Percentiles rank a stretch among this genome's conserved stretches.
Evolutionary conservation across 2,797 vertebrate species (phyloP).

Genomic region (Dendrocincla fuliginosa): DNA sequence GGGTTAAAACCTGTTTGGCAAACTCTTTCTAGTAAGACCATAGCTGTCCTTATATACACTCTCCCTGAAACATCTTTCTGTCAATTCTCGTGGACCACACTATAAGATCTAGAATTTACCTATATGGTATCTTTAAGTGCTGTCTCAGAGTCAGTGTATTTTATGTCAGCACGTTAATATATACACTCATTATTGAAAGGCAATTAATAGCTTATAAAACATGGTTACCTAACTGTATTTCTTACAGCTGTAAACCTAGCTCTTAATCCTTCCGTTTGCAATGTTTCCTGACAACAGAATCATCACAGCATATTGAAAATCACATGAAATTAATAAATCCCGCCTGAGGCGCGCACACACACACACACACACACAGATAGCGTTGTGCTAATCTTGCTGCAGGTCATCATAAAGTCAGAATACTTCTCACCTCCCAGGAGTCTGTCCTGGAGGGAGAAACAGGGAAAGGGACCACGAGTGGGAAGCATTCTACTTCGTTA

Average conservation of each 20-base stretch:
- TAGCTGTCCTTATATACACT: neutral
- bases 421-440: neutral
- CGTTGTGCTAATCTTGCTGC: neutral
- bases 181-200: neutral
- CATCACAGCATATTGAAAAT: neutral
- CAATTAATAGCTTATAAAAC: constrained; percentile 17
- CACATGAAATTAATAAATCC: neutral
- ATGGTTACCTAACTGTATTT: neutral
- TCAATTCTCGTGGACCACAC: neutral
- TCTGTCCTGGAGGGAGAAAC: neutral
- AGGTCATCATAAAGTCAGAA: neutral
- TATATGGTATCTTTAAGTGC: neutral
- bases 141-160: neutral
- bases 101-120: neutral
- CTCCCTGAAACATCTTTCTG: neutral
- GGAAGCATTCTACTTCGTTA: neutral
- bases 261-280: neutral
- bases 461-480: neutral
- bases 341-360: neutral
- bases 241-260: neutral
- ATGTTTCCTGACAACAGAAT: neutral
- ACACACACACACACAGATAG: neutral
- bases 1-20: neutral
- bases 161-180: neutral
- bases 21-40: neutral